Evolutionary conservation across 2,113 vertebrate genomes (phyloP).

Genomic region (Catharus fuscescens): DNA sequence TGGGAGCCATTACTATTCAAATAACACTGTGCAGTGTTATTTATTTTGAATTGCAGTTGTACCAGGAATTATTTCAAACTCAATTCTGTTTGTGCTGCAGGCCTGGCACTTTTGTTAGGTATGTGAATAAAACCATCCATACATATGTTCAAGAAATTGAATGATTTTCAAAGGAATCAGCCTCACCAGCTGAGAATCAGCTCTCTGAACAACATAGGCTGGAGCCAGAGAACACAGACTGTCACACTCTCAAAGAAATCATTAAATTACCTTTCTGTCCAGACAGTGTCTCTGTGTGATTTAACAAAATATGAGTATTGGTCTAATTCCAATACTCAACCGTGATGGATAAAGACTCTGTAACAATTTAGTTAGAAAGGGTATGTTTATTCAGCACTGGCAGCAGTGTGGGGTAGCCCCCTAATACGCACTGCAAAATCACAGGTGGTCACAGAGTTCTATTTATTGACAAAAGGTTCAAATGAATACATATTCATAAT

Average conservation of each 20-base stretch:
- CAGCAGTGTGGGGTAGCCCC: too few relatives aligned
- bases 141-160: neutral
- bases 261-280: neutral
- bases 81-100: neutral
- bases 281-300: neutral
- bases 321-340: too few relatives aligned
- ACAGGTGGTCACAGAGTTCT: too few relatives aligned
- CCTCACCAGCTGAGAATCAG: neutral
- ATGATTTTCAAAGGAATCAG: neutral
- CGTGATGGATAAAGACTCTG: too few relatives aligned
- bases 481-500: too few relatives aligned
- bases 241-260: neutral
- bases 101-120: neutral
- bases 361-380: too few relatives aligned
- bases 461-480: too few relatives aligned
- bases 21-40: conserved; percentile 7
- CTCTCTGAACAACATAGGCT: neutral
- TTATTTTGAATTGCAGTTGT: neutral
- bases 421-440: too few relatives aligned
- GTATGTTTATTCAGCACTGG: too few relatives aligned
- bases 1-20: conserved; percentile 34
- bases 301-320: too few relatives aligned
- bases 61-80: conserved; percentile 37
- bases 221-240: neutral
- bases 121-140: neutral